A percentile compares a stretch with the other conserved stretches of the same genome.
These are phyloP conservation scores for Ferdinandea cuprea DNA, from an alignment of 2,888 invertebrate genomes.

Conservation along the genomic window DNA sequence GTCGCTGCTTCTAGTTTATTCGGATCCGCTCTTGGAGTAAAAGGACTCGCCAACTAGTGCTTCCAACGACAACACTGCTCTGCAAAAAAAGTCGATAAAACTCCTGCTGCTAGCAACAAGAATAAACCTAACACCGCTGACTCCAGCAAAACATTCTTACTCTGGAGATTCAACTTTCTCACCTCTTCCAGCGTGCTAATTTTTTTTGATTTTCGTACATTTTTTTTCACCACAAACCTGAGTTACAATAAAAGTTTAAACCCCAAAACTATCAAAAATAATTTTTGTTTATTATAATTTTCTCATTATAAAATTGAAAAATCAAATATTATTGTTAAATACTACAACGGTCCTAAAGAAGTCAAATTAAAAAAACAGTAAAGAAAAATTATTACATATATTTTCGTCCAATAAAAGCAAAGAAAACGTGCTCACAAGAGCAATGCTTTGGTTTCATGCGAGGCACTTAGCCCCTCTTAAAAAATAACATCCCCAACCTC, in stretches of 20 bases:
- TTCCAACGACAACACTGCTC: conserved; percentile 29
- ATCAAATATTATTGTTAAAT: no score
- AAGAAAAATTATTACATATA: neutral
- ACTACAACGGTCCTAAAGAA: no score
- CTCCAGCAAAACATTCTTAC: neutral
- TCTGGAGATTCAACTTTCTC: neutral
- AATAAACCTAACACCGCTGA: conserved; percentile 23
- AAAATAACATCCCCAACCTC: no score
- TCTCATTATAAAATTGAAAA: no score
- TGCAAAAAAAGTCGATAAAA: conserved; percentile 9
- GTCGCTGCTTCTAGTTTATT: conserved; percentile 2
- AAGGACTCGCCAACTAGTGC: conserved; percentile 84
- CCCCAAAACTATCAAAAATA: conserved; percentile 23
- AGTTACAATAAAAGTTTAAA: conserved; percentile 52
- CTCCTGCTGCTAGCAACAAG: conserved; percentile 10
- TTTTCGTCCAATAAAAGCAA: neutral
- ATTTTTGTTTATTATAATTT: no score
- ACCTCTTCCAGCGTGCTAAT: conserved; percentile 11
- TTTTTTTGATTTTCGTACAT: no score
- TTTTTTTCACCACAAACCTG: conserved; percentile 35
- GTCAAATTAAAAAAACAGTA: neutral
- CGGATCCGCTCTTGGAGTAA: conserved; percentile 85
- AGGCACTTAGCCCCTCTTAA: no score
- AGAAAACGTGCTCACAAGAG: no score
- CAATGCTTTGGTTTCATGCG: no score